Evolutionary conservation across 2,888 invertebrate genomes (phyloP), one percentile per base, ranked within the genome.

Genomic region (Cantharis rustica): DNA sequence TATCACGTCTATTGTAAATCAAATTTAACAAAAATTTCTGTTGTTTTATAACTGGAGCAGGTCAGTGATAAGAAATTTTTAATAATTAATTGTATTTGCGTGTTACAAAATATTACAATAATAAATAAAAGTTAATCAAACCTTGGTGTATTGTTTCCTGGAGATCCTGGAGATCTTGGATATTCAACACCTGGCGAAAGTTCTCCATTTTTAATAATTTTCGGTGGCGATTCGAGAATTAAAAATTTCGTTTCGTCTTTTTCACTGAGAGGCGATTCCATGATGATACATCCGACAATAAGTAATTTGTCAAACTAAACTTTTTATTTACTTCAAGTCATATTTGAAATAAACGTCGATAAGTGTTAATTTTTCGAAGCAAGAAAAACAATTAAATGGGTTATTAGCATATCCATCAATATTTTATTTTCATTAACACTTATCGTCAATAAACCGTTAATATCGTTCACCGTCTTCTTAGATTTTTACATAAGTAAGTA

Each of bases 231-330:
- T 66, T 78, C 69, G 16, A 74, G 47, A 69, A 78, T 78, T 10
- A 78, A 61, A 64, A 66, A 74, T 68, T 69, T 73, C 0, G 71
- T 76, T 20, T 78, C 78, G 11, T 78, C 78, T 69, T 69, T 78
- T 61, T 78, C 78, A 74, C 66, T 74, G 13, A 15, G 16, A 23
- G 78, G 78, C 16, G 76, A 76, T 64, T 76, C 76, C 78, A 78
- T 78, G n/a, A 16, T 23, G 31, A 16, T n/a, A 61, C 17, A 62
- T 68, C 31, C 20, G 61, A 47, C 23, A 66, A 68, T 64, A 26
- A 47, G 61, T 70, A 16, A 63, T 64, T 63, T 68, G n/a, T n/a
- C 23, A 66, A 73, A 78, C 75, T 75, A 66, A 73, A 61, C 61
- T 62, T 68, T 68, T 66, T 20, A 20, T 23, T 20, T 20, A 66